Evolutionary conservation across 2,113 vertebrate species (phyloP).

Genomic region (Syrmaticus mikado): DNA sequence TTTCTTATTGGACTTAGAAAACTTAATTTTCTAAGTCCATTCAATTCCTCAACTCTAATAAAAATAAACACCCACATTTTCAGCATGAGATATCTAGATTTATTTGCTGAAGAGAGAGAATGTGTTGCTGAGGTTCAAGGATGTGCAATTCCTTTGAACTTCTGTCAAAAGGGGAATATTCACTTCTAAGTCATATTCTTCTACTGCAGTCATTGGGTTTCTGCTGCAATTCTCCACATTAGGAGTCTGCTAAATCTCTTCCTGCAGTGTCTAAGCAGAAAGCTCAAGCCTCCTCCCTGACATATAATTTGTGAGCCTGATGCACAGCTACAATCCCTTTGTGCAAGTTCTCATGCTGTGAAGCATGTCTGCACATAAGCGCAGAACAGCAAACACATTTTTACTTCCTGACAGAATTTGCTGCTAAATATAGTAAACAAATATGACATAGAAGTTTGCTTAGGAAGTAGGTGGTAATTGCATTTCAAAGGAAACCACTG

Average conservation of each 20-base stretch:
- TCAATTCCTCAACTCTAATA: neutral
- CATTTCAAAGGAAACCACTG: slow-evolving; percentile 21
- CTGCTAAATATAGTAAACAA: neutral
- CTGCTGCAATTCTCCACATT: neutral
- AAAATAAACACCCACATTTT: neutral
- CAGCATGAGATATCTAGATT: neutral
- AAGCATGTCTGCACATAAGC: neutral
- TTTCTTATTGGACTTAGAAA: no score
- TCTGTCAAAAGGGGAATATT: neutral
- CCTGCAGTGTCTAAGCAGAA: neutral
- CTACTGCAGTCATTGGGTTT: neutral
- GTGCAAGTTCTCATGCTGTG: neutral
- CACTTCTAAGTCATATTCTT: neutral
- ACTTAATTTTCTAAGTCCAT: neutral
- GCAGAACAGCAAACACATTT: neutral
- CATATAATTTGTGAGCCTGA: neutral
- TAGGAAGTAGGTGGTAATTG: slow-evolving; percentile 9
- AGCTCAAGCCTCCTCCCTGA: neutral
- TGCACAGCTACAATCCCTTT: neutral
- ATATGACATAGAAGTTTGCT: neutral
- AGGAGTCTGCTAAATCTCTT: neutral
- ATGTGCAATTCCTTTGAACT: neutral
- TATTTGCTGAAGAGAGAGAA: neutral
- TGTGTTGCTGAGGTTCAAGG: neutral
- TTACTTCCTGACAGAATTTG: neutral